Evolutionary conservation across 2,113 vertebrate species (phyloP), one percentile per base, ranked within the genome.

Genomic region (Calyptomena viridis): DNA sequence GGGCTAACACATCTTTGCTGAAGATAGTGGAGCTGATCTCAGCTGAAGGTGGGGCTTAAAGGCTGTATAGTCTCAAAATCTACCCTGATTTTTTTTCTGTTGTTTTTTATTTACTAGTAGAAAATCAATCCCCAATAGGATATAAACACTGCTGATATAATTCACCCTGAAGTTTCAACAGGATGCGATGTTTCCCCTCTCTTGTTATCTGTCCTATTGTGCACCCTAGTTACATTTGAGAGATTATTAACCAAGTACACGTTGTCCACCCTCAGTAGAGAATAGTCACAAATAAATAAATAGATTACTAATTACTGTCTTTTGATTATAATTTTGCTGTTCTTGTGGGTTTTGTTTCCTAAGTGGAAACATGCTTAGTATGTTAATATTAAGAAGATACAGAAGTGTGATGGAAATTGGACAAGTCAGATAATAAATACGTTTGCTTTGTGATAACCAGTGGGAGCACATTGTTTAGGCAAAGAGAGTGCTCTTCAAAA

Each of bases 371-470:
- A 59, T 74, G 21, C 19, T 46, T 84, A 89, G 35, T 46, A 31
- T 87, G 83, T 42, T 94, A 58, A 42, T 77, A 76, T 39, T 63
- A 56, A 85, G 69, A 93, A 55, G 69, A 93, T 50, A 84, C 8
- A 33, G 33, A 50, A 56, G 6, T 30, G 23, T 77, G 42, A 24
- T 85, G 71, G 68, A 89, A 84, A 64, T 82, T 4, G 73, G 24
- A 5, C n/a, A 60, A 86, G 60, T 53, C 25, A 72, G 39, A 37
- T 80, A 62, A 84, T 55, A 88, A 90, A 52, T 50, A n/a, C 16
- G 11, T 83, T 94, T 95, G 62, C 7, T 94, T 89, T 94, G 49
- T 80, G 94, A 94, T 92, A 96, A 78, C 13, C 16, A 40, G 67
- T 72, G 39, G 73, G 44, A 89, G 5, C 35, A 39, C 67, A 67